Evolutionary conservation across 2,797 vertebrate genomes (phyloP).

Genomic region (Thunnus albacares): DNA sequence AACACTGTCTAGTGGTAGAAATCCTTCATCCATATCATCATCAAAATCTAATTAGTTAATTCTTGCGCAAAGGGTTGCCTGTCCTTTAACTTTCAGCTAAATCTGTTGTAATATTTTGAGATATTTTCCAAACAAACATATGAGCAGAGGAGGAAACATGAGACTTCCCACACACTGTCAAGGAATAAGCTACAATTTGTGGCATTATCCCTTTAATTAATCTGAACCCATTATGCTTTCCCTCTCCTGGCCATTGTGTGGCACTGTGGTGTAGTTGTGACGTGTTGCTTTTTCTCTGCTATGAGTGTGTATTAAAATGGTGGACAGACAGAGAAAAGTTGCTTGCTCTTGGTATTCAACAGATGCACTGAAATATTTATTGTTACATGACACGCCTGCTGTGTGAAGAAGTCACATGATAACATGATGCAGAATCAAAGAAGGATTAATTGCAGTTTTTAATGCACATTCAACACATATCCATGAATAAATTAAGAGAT

Average conservation of each 20-base stretch:
- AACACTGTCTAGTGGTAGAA: not conserved
- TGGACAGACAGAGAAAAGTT: constrained; percentile 54
- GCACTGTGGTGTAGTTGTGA: constrained; percentile 79
- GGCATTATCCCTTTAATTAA: constrained; percentile 34
- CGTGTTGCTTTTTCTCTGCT: constrained; percentile 36
- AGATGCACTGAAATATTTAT: constrained; percentile 38
- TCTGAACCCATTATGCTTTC: constrained; percentile 48
- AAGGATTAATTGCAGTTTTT: constrained; percentile 40
- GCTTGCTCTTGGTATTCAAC: not conserved
- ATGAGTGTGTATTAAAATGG: constrained; percentile 62
- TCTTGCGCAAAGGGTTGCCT: not conserved
- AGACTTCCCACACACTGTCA: not conserved
- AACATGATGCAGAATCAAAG: constrained; percentile 22
- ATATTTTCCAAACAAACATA: not conserved
- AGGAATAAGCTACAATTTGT: not conserved
- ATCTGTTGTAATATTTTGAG: not conserved
- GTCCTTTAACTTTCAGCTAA: not conserved
- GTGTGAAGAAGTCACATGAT: constrained; percentile 39
- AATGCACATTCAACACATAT: constrained; percentile 35
- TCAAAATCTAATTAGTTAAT: constrained; percentile 10
- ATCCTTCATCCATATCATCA: not conserved
- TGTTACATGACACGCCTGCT: constrained; percentile 6
- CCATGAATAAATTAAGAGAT: constrained; percentile 46
- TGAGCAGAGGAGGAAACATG: not conserved
- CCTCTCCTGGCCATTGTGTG: constrained; percentile 81